phyloP scores from a whole-genome alignment of 2,797 vertebrate species.

The Myotis pilosus region DNA sequence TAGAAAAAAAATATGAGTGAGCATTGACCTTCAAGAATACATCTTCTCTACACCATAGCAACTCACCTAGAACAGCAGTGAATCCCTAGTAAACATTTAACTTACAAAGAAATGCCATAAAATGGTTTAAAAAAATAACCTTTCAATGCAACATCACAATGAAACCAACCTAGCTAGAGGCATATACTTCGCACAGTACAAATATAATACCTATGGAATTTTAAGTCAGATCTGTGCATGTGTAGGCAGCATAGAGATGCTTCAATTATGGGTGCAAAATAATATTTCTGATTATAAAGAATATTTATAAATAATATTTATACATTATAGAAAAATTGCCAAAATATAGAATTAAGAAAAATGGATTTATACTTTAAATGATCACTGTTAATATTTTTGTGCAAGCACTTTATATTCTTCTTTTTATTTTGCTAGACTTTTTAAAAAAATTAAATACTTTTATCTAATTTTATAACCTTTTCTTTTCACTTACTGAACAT shows the following conservation, averaged over 20 bases:
- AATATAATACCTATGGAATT: background rate
- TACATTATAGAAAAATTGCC: background rate
- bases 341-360: background rate
- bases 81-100: background rate
- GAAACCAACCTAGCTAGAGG: background rate
- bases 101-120: constrained; percentile 53
- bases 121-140: constrained; percentile 37
- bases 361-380: background rate
- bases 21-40: constrained; percentile 25
- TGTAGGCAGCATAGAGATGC: background rate
- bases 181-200: background rate
- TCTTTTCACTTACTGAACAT: background rate
- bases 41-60: constrained; percentile 22
- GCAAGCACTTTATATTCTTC: background rate
- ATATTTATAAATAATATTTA: background rate
- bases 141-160: background rate
- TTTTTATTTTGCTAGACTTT: background rate
- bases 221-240: background rate
- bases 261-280: background rate
- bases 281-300: background rate
- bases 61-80: background rate
- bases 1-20: constrained; percentile 37
- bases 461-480: background rate
- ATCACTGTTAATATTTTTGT: background rate
- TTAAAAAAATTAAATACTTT: background rate